Evolutionary conservation across 2,113 vertebrate species (phyloP).

Genomic region (Fulmarus glacialis): DNA sequence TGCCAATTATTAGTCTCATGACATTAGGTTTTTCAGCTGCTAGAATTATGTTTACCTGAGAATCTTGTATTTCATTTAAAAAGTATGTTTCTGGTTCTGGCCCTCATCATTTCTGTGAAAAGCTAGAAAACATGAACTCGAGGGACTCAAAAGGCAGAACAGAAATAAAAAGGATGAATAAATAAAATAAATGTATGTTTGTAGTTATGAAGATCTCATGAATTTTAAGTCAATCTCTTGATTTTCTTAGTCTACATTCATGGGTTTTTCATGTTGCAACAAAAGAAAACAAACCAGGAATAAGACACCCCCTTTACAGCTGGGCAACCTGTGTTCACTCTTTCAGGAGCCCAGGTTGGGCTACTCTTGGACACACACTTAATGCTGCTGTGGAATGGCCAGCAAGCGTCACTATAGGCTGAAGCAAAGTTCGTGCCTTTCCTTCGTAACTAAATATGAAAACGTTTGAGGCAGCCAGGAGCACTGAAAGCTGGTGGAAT

Average conservation of each 20-base stretch:
- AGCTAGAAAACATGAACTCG: neutral
- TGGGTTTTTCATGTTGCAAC: neutral
- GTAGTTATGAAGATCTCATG: neutral
- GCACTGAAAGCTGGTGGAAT: neutral
- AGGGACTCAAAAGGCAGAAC: neutral
- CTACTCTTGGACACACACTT: neutral
- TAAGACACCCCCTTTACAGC: neutral
- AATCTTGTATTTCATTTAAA: neutral
- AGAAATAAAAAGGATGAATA: neutral
- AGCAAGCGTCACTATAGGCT: neutral
- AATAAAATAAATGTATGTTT: neutral
- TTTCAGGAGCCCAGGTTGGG: neutral
- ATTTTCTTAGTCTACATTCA: neutral
- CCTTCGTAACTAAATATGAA: neutral
- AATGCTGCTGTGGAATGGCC: neutral
- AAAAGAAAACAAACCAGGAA: neutral
- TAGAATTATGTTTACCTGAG: conserved; percentile 4
- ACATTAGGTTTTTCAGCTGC: neutral
- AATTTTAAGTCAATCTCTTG: neutral
- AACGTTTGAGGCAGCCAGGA: neutral
- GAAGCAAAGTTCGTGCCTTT: neutral
- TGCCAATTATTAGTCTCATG: neutral
- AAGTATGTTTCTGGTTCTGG: neutral
- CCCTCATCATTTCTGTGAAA: neutral
- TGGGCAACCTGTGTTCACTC: neutral